Evolutionary conservation across 1,140 invertebrate species (phyloP), one percentile per base, ranked within the genome.

Genomic region (Capitella teleta): DNA sequence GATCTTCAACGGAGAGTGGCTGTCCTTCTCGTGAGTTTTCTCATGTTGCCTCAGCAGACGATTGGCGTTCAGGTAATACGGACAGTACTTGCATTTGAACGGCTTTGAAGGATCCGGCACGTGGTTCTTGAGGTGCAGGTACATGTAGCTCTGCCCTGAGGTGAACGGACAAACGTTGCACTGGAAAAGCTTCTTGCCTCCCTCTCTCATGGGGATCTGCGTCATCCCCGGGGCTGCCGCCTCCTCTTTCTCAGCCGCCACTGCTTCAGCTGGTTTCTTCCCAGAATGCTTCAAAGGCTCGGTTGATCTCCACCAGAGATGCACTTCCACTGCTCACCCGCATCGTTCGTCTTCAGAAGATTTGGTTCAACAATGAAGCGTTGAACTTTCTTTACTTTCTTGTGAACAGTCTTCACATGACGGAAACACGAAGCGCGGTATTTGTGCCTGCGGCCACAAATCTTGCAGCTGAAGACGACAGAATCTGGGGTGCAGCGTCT

Each of bases 31-130:
- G 53, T 75, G 74, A 2, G 73, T 59, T 46, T 61, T 61, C 43
- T 67, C 53, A 50, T 75, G 74, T 37, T 70, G 67, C 25, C 63
- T 59, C 3, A 74, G 57, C 6, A 72, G 60, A 14, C 73, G 60
- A 16, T 59, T 57, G 12, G 74, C 70, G 61, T 72, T 77, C 1
- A 86, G 85, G 63, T 82, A 86, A 66, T 80, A 88, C 1, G 84
- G 82, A 66, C 86, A 90, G 54, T 81, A 79, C 56, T 80, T 80
- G 68, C 87, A 90, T 66, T 87, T 88, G 57, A 82, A 83, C 56
- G 81, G 79, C 19, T 82, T 80, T 38, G 80, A 79, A 5, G 78
- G 64, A 46, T 79, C 80, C 0, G 80, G 78, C 41, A 80, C 76
- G 68, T 88, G 86, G 59, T 85, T 80, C 43, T 79, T 76, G 59